These are phyloP conservation scores for Stomorhina lunata DNA, from an alignment of 2,888 invertebrate genomes.

Conservation along the genomic window DNA sequence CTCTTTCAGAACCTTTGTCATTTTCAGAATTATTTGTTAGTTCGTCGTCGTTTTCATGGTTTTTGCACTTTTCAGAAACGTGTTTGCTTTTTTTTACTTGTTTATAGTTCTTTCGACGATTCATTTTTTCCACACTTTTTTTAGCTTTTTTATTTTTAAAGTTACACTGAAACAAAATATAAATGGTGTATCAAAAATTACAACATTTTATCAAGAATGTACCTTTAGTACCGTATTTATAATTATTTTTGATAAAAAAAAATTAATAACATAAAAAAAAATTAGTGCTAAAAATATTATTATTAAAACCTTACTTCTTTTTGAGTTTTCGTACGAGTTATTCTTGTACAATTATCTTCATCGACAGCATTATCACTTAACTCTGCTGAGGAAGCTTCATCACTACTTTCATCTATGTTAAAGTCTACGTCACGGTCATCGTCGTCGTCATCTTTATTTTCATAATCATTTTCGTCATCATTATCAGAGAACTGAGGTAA, in stretches of 20 bases:
- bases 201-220: too few species aligned
- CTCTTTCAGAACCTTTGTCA: too few species aligned
- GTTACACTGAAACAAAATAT: too few species aligned
- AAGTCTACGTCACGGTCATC: neutral
- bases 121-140: too few species aligned
- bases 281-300: too few species aligned
- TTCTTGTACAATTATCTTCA: neutral
- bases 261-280: too few species aligned
- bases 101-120: too few species aligned
- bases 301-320: slow-evolving; percentile 26
- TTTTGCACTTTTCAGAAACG: neutral
- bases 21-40: neutral
- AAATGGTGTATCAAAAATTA: too few species aligned
- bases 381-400: neutral
- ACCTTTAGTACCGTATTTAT: too few species aligned
- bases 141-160: too few species aligned
- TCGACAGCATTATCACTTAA: neutral
- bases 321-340: neutral
- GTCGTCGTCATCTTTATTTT: neutral
- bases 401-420: neutral
- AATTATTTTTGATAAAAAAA: too few species aligned
- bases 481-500: neutral
- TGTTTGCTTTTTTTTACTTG: too few species aligned
- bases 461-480: neutral
- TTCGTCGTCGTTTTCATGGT: neutral